Percentiles rank a stretch among this genome's conserved stretches.
phyloP scores from a whole-genome alignment of 2,797 vertebrate species.

The Odontamblyopus rebecca region DNA sequence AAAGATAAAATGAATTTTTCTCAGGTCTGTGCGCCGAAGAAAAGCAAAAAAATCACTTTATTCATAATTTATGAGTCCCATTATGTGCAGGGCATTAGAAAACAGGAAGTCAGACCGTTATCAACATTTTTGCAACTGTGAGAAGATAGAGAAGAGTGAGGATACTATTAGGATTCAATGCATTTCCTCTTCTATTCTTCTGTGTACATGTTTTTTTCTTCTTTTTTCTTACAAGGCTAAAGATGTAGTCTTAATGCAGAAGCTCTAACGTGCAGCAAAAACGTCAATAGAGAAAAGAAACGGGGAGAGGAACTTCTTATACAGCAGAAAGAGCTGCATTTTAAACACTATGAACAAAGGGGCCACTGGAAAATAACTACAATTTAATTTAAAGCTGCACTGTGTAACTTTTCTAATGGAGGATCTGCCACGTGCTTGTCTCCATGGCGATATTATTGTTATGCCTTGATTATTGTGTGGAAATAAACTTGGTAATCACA shows the following conservation, averaged over 20 bases:
- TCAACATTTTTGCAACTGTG: constrained; percentile 9
- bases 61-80: constrained; percentile 43
- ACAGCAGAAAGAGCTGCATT: constrained; percentile 7
- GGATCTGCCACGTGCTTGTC: too few relatives aligned
- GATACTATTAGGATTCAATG: constrained; percentile 14
- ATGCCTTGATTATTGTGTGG: too few relatives aligned
- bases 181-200: neutral
- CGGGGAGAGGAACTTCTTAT: constrained; percentile 9
- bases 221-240: neutral
- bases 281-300: neutral
- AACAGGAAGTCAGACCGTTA: constrained; percentile 25
- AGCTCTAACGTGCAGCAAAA: neutral
- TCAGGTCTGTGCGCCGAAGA: constrained; percentile 27
- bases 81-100: constrained; percentile 32
- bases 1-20: constrained; percentile 15
- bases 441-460: too few relatives aligned
- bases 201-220: neutral
- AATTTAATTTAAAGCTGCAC: too few relatives aligned
- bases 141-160: constrained; percentile 8
- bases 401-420: too few relatives aligned
- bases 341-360: constrained; percentile 43
- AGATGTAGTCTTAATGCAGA: neutral
- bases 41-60: constrained; percentile 41
- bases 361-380: too few relatives aligned
- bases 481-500: too few relatives aligned